Percentiles rank a stretch among this genome's conserved stretches.
Evolutionary conservation across 2,797 vertebrate genomes (phyloP).

Genomic region (Anguilla obscura): DNA sequence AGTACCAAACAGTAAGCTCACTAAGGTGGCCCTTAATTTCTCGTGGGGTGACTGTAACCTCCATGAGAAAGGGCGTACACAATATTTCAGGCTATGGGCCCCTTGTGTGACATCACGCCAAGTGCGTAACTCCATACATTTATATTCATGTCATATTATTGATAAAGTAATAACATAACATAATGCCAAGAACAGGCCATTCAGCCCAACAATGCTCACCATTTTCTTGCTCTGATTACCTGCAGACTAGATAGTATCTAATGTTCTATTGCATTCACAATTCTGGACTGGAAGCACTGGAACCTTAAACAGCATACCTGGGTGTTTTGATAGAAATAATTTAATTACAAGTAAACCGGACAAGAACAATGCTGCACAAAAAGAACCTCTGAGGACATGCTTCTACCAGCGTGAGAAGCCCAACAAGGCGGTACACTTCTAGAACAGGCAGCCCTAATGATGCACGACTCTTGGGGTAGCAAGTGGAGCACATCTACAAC

Average conservation of each 20-base stretch:
- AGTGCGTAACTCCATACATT: background rate
- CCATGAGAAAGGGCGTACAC: background rate
- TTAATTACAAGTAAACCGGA: constrained; percentile 25
- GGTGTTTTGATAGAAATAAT: constrained; percentile 11
- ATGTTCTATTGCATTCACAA: background rate
- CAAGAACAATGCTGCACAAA: constrained; percentile 11
- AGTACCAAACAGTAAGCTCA: background rate
- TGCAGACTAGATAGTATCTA: background rate
- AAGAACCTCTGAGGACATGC: background rate
- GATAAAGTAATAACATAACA: background rate
- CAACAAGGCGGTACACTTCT: background rate
- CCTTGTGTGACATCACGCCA: background rate
- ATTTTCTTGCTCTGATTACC: no score
- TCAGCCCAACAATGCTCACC: no score
- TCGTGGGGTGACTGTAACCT: background rate
- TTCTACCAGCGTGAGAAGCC: constrained; percentile 1
- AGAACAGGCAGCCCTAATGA: constrained; percentile 1
- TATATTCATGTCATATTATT: background rate
- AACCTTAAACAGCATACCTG: constrained; percentile 10
- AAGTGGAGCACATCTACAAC: background rate
- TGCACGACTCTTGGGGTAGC: background rate
- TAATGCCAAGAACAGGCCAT: no score
- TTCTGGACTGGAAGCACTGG: background rate
- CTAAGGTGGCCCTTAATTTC: background rate
- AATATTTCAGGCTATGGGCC: background rate